These are phyloP conservation scores for Copidosoma aretas DNA, from an alignment of 2,888 invertebrate species.

Conservation along the genomic window DNA sequence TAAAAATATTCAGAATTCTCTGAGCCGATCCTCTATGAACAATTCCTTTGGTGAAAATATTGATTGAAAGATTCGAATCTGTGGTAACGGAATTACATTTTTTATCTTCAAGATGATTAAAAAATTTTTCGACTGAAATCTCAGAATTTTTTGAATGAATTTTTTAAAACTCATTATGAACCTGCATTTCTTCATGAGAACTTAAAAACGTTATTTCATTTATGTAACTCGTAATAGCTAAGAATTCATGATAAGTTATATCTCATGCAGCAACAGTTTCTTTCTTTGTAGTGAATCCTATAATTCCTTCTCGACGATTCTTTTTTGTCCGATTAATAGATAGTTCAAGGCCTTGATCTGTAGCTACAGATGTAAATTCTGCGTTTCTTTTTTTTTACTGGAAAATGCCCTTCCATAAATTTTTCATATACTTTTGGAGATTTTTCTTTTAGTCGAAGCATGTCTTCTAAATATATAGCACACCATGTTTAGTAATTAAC, in stretches of 20 bases:
- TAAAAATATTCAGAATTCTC: conserved; percentile 5
- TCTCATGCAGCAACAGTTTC: conserved; percentile 16
- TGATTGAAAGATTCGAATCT: neutral
- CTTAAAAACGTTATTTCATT: conserved; percentile 5
- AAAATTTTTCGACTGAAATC: conserved; percentile 6
- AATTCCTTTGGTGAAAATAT: neutral
- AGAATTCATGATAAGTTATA: conserved; percentile 8
- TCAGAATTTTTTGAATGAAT: neutral
- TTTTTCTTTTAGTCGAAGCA: neutral
- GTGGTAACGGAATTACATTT: conserved; percentile 15
- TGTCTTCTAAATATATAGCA: conserved; percentile 20
- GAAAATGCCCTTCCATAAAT: conserved; percentile 14
- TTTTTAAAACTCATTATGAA: neutral
- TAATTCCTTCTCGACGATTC: conserved; percentile 18
- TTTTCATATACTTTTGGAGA: conserved; percentile 12
- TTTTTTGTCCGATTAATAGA: conserved; percentile 6
- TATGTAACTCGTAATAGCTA: neutral
- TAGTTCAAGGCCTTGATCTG: conserved; percentile 31
- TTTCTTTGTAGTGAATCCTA: conserved; percentile 20
- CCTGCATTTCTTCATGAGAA: conserved; percentile 3
- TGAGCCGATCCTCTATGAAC: neutral
- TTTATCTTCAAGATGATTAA: neutral
- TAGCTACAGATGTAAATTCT: conserved; percentile 22
- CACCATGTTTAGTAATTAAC: conserved; percentile 11
- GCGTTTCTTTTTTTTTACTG: conserved; percentile 25